Evolutionary conservation across 2,888 invertebrate genomes (phyloP).

Genomic region (Hybos culiciformis): DNA sequence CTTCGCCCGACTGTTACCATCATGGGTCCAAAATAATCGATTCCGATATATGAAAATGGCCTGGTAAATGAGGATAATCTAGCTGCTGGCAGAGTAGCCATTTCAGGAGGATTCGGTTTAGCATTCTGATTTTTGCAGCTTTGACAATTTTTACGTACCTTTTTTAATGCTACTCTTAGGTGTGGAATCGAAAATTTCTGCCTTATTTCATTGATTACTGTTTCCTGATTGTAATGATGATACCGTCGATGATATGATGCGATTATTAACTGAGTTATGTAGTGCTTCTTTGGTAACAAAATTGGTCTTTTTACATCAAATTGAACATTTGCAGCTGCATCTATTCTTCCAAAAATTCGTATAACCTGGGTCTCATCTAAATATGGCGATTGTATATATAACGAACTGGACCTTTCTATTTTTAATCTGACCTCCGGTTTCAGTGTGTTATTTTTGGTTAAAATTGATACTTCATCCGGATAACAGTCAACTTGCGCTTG

Average conservation of each 20-base stretch:
- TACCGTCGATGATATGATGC: constrained; percentile 5
- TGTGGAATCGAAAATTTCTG: constrained; percentile 3
- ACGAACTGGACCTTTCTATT: too few species aligned
- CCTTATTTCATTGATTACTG: constrained; percentile 11
- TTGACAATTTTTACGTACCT: constrained; percentile 7
- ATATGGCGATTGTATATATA: constrained; percentile 6
- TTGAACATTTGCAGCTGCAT: constrained; percentile 2
- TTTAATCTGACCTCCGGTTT: too few species aligned
- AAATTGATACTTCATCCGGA: neutral
- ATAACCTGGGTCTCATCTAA: constrained; percentile 8
- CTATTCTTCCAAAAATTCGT: constrained; percentile 6
- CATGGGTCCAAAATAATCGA: constrained; percentile 12
- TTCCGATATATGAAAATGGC: constrained; percentile 9
- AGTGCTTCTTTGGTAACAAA: constrained; percentile 4
- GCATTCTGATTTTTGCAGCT: constrained; percentile 12
- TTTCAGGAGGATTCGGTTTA: constrained; percentile 5
- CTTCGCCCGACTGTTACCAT: constrained; percentile 8
- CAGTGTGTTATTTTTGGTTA: neutral
- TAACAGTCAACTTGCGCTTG: neutral
- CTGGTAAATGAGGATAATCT: constrained; percentile 7
- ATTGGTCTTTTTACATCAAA: constrained; percentile 4
- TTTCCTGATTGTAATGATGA: constrained; percentile 5
- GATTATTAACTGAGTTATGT: constrained; percentile 4
- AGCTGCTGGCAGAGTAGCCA: constrained; percentile 9
- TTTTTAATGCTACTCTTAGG: constrained; percentile 6